These are phyloP conservation scores for Malurus melanocephalus DNA, from an alignment of 2,113 vertebrate genomes.

Conservation along the genomic window DNA sequence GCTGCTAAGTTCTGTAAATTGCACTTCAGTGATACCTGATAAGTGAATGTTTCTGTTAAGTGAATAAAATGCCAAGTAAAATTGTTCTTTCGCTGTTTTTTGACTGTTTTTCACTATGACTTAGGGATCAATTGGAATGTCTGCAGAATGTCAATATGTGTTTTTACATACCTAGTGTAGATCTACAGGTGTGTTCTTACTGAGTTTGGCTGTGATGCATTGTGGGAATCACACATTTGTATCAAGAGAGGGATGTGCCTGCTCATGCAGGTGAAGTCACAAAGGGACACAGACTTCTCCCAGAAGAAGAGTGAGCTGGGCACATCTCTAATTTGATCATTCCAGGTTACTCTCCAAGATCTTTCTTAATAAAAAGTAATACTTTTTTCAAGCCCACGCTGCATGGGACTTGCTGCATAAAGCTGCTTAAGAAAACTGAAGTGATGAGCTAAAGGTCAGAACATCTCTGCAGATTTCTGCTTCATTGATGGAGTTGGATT, in stretches of 20 bases:
- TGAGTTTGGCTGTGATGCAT: not conserved
- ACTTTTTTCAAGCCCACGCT: not conserved
- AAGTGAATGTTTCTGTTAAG: conserved; percentile 96
- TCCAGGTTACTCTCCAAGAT: not conserved
- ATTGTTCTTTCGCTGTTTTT: conserved; percentile 35
- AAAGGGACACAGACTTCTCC: not conserved
- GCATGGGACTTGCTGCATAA: not conserved
- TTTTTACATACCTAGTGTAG: not conserved
- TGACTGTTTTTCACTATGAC: conserved; percentile 16
- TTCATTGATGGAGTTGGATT: not conserved
- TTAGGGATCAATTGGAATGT: not conserved
- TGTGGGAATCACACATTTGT: not conserved
- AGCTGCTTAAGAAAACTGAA: not conserved
- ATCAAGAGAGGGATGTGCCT: not conserved
- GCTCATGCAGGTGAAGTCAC: not conserved
- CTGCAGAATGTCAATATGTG: not conserved
- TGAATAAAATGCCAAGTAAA: conserved; percentile 86
- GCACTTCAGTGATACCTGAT: conserved; percentile 88
- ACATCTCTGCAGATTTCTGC: not conserved
- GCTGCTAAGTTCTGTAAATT: conserved; percentile 95
- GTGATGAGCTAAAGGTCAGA: not conserved
- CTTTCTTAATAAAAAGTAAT: not conserved
- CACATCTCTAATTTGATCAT: not conserved
- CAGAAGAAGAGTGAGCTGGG: not conserved
- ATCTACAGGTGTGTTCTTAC: not conserved